Evolutionary conservation across 2,113 vertebrate species (phyloP).

Genomic region (Anoura caudifer): DNA sequence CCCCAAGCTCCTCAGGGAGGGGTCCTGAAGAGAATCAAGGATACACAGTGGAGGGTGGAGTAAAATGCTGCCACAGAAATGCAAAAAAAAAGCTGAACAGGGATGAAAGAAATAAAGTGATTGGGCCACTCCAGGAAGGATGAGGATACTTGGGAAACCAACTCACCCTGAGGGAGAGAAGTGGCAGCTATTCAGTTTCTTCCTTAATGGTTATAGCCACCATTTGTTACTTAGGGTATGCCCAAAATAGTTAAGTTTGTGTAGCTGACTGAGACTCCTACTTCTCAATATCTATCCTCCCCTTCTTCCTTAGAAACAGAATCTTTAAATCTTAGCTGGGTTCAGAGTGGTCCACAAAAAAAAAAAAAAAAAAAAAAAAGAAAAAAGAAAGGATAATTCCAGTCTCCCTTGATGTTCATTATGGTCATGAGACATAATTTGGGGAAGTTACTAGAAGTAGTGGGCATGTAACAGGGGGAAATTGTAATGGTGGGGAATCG

Average conservation of each 20-base stretch:
- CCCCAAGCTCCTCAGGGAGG: neutral
- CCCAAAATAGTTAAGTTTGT: neutral
- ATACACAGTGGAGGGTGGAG: slow-evolving; percentile 12
- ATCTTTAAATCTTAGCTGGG: neutral
- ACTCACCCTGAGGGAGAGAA: neutral
- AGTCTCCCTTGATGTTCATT: neutral
- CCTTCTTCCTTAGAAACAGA: slow-evolving; percentile 2
- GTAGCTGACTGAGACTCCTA: neutral
- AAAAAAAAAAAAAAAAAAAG: neutral
- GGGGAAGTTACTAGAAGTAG: neutral
- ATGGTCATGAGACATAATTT: neutral
- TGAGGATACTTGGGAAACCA: neutral
- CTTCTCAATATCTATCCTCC: neutral
- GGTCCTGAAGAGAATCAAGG: slow-evolving; percentile 42
- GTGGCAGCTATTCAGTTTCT: neutral
- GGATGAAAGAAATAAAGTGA: neutral
- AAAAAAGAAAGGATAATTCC: neutral
- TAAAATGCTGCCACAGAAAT: neutral
- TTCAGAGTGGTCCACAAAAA: neutral
- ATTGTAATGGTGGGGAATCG: too few species aligned
- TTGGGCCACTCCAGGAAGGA: neutral
- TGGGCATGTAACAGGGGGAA: too few species aligned
- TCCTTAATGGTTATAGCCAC: neutral
- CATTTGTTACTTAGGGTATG: neutral
- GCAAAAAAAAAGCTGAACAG: neutral